Base-by-base conservation (phyloP, 2,888 invertebrate species). In the Sinodicranocentrus sp. region DNA sequence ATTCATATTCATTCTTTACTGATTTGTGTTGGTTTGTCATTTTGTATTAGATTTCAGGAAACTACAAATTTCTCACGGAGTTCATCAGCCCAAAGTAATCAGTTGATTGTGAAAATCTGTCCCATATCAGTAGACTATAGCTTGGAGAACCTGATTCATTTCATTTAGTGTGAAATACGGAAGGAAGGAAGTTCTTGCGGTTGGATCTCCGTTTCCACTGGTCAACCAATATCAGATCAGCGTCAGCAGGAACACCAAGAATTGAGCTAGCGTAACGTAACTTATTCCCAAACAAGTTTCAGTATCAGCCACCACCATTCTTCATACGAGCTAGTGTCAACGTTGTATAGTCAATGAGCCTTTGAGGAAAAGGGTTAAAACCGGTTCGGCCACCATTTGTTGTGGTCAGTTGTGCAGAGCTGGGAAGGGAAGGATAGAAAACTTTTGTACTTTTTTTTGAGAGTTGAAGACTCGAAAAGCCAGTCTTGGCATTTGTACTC, bases 101-200 rank as follows among this genome's bases (percentile, higher is more conserved):
- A n/a, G n/a, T n/a, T n/a, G n/a, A n/a, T n/a, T n/a, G n/a, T n/a
- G n/a, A n/a, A n/a, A n/a, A n/a, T n/a, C n/a, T n/a, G n/a, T n/a
- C 19, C 8, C 28, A 59, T 23, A 57, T 72, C 17, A 39, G 5
- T 57, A 28, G 5, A 52, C n/a, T 52, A 10, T 48, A 15, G 15
- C 10, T 48, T 5, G 8, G 17, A 61, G 25, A 13, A 61, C 57
- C n/a, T 33, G 10, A 33, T 33, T 33, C 72, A 48, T 63, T 61
- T 48, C 63, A 63, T 71, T 63, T 63, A 67, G 44, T 65, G 23
- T 33, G 15, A 25, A 71, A 52, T 15, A 57, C 85, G 85, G 85
- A 82, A 85, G 85, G 85, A 85, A 84, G 85, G 80, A 80, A 82
- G 75, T 28, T 48, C 54, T 43, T 84, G 84, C 61, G 78, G 84